Evolutionary conservation across 2,888 invertebrate species (phyloP).

Genomic region (Aradus depressus): DNA sequence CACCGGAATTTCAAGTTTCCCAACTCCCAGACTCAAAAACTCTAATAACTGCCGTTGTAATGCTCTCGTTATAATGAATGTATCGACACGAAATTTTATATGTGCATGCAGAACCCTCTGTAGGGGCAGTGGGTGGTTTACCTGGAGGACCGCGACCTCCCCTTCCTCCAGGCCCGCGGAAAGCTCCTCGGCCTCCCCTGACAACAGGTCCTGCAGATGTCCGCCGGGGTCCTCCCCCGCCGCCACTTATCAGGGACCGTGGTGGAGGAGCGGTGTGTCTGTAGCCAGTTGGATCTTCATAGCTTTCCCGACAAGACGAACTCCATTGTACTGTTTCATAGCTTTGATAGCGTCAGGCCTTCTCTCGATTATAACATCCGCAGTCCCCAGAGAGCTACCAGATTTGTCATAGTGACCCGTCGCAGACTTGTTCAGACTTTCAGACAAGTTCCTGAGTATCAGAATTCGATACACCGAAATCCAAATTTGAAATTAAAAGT

Average conservation of each 20-base stretch:
- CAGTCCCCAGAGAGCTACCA: constrained; percentile 90
- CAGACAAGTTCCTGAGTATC: constrained; percentile 90
- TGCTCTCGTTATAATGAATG: too few relatives aligned
- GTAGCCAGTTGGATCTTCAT: constrained; percentile 91
- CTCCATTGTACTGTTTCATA: constrained; percentile 95
- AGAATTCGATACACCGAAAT: constrained; percentile 93
- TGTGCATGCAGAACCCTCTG: too few relatives aligned
- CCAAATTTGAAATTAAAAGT: constrained; percentile 88
- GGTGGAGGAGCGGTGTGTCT: constrained; percentile 55
- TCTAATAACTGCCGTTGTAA: too few relatives aligned
- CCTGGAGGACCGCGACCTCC: constrained; percentile 43
- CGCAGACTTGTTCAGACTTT: constrained; percentile 90
- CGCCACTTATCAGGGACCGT: constrained; percentile 31
- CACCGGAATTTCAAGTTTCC: too few relatives aligned
- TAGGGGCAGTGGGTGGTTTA: constrained; percentile 65
- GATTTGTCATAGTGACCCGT: constrained; percentile 95
- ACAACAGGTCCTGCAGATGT: constrained; percentile 23
- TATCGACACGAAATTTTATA: too few relatives aligned
- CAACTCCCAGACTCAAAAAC: too few relatives aligned
- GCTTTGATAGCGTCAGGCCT: constrained; percentile 88
- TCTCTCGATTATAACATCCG: constrained; percentile 92
- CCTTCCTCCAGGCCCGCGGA: constrained; percentile 34
- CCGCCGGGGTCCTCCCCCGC: constrained; percentile 31
- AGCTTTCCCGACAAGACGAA: constrained; percentile 83
- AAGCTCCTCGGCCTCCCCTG: constrained; percentile 33